Conservation (phyloP, 2,797 vertebrate species). For the Orestias chungarensis region DNA sequence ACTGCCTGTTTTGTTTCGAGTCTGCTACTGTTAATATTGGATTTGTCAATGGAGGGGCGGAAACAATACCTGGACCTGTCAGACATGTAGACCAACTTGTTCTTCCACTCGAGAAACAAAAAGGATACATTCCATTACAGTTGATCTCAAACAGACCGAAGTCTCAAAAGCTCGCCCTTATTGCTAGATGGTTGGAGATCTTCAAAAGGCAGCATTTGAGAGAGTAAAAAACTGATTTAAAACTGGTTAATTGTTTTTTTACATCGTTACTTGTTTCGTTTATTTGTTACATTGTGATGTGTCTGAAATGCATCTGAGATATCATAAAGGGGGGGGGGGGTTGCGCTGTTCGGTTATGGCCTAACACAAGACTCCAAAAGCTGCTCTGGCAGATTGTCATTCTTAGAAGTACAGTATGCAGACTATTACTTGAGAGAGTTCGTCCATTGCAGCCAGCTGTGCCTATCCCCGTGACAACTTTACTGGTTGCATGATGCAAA, state of each 20-base stretch:
- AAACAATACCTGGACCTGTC: constrained; percentile 51
- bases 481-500: constrained; percentile 53
- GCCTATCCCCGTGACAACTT: constrained; percentile 51
- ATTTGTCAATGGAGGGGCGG: constrained; percentile 51
- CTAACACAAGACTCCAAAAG: background rate
- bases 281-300: constrained; percentile 24
- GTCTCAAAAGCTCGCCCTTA: constrained; percentile 47
- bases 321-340: background rate
- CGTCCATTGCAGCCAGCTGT: constrained; percentile 39
- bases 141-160: constrained; percentile 19
- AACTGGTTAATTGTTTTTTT: too few species aligned
- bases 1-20: constrained; percentile 25
- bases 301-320: constrained; percentile 11
- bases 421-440: constrained; percentile 15
- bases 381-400: constrained; percentile 18
- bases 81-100: constrained; percentile 77
- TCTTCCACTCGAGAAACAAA: constrained; percentile 70
- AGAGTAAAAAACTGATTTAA: too few species aligned
- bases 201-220: constrained; percentile 45
- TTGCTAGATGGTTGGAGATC: constrained; percentile 39
- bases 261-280: constrained; percentile 13
- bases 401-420: constrained; percentile 2
- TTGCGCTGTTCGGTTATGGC: background rate
- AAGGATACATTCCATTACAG: constrained; percentile 34
- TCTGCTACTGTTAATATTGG: constrained; percentile 23